Evolutionary conservation across 2,888 invertebrate genomes (phyloP).

Genomic region (Charanyca ferruginea): DNA sequence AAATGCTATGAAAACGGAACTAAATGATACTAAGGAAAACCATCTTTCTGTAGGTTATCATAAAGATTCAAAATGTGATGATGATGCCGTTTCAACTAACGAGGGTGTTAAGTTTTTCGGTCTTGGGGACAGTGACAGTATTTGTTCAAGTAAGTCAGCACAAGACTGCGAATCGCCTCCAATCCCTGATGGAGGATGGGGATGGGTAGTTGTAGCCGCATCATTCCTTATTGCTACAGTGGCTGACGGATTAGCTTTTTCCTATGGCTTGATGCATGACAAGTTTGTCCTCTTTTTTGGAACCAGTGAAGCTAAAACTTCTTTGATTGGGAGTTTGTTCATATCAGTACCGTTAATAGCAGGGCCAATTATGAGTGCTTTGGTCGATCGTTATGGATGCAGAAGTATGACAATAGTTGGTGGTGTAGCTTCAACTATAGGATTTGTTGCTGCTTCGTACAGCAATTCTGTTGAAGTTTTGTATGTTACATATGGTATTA

Average conservation of each 20-base stretch:
- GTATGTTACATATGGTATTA: constrained; percentile 95
- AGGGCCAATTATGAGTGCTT: constrained; percentile 96
- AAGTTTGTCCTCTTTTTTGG: constrained; percentile 95
- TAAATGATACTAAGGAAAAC: constrained; percentile 71
- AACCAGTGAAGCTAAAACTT: constrained; percentile 95
- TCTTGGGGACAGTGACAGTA: constrained; percentile 88
- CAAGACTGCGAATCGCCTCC: constrained; percentile 88
- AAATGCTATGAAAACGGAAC: constrained; percentile 84
- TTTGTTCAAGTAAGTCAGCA: constrained; percentile 82
- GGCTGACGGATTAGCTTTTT: constrained; percentile 98
- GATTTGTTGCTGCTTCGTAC: constrained; percentile 94
- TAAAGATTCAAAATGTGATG: constrained; percentile 79
- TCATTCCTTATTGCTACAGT: constrained; percentile 96
- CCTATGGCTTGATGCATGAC: constrained; percentile 96
- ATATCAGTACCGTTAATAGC: constrained; percentile 97
- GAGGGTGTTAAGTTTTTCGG: constrained; percentile 90
- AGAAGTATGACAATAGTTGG: constrained; percentile 94
- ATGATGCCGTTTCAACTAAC: constrained; percentile 85
- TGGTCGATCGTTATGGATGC: constrained; percentile 96
- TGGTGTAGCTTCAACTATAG: constrained; percentile 93
- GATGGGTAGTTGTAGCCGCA: constrained; percentile 97
- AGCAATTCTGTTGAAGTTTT: constrained; percentile 94
- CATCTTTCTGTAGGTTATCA: constrained; percentile 78
- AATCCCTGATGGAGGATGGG: constrained; percentile 97
- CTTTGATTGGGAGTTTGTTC: constrained; percentile 97